These are phyloP conservation scores for Mamestra brassicae DNA, from an alignment of 2,888 invertebrate species.

Conservation along the genomic window DNA sequence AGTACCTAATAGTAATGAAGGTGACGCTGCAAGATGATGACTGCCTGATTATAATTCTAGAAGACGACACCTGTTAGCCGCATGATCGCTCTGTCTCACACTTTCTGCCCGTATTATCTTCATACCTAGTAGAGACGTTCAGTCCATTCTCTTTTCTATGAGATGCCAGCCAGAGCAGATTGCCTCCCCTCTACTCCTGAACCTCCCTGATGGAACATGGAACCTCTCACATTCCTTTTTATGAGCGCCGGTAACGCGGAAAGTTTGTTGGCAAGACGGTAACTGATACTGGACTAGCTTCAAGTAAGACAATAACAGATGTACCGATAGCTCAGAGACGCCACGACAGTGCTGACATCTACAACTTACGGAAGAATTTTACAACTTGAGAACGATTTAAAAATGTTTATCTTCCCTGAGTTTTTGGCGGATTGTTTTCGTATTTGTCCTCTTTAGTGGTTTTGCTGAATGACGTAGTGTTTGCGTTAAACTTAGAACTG, in stretches of 20 bases:
- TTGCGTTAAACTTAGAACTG: not conserved
- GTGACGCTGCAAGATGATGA: too few relatives aligned
- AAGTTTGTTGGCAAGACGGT: conserved; percentile 62
- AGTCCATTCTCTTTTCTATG: not conserved
- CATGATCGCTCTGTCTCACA: not conserved
- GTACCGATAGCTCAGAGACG: conserved; percentile 38
- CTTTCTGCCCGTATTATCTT: not conserved
- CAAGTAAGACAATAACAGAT: conserved; percentile 57
- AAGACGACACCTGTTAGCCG: not conserved
- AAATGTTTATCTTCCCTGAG: conserved; percentile 35
- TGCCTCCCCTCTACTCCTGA: conserved; percentile 3
- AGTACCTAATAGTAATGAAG: too few relatives aligned
- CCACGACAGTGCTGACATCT: conserved; percentile 39
- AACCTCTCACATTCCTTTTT: conserved; percentile 65
- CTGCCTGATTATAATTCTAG: not conserved
- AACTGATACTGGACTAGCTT: conserved; percentile 53
- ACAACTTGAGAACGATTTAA: conserved; percentile 33
- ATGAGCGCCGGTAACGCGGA: conserved; percentile 64
- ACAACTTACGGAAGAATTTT: conserved; percentile 36
- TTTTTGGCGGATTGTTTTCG: conserved; percentile 38
- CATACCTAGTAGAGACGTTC: not conserved
- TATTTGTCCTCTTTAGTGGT: not conserved
- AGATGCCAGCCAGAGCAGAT: conserved; percentile 6
- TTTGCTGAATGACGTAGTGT: not conserved
- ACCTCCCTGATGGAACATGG: conserved; percentile 10